Evolutionary conservation across 2,888 invertebrate genomes (phyloP), one percentile per base, ranked within the genome.

Genomic region (Drosophila macrothrix): DNA sequence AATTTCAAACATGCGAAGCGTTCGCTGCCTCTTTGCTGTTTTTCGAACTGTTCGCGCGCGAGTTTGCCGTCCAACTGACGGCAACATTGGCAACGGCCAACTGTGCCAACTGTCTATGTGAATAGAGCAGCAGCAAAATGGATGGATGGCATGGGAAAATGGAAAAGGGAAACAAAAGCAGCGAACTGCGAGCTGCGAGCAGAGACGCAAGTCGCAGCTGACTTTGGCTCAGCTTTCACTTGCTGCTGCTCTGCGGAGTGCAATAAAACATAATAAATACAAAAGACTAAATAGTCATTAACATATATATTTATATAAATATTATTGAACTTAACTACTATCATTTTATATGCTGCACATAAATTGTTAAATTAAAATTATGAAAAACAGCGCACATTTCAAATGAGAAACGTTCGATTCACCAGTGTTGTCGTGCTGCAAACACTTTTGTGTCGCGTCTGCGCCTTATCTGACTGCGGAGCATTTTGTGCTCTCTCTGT

Each of bases 41-140:
- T 69, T 81, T 76, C 71, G 76, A 90, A 90, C 91, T 80, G 90
- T 90, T 91, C 88, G 91, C 90, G 90, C 91, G 90, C 85, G 80
- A 84, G 83, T 84, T 88, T 84, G 72, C 78, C 80, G 78, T 88
- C 68, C 74, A 90, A 85, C 85, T 85, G 78, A 81, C 55, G 60
- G 55, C 82, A 68, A 29, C 49, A 46, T 39, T 52, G 67, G 49
- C 66, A 60, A 28, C 58, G 83, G 54, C 70, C 58, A 63, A 67
- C 71, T 54, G 67, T 75, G 81, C 46, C 55, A 59, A 28, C 29
- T 52, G 41, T 29, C 58, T 29, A 29, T 46, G 29, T 41, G 39
- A n/a, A 39, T 29, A 14, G 19, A 29, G 37, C n/a, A 28, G 28
- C 28, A 37, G 19, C n/a, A 10, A 29, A 19, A 4, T n/a, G 19